Evolutionary conservation across 2,797 vertebrate genomes (phyloP).

Genomic region (Kryptopterus vitreolus): DNA sequence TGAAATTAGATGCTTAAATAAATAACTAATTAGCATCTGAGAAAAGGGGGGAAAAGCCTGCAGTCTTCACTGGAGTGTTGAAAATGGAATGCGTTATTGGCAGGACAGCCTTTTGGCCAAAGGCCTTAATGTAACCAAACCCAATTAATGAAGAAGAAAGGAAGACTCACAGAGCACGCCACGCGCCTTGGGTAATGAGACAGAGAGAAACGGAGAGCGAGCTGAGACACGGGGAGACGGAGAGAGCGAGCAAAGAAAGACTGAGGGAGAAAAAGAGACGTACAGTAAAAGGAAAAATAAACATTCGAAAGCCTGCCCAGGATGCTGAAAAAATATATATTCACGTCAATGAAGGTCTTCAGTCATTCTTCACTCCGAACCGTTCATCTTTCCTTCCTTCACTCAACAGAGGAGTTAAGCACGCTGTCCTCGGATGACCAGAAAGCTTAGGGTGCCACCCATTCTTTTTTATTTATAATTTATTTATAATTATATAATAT

Average conservation of each 20-base stretch:
- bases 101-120: slow-evolving; percentile 76
- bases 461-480: background rate
- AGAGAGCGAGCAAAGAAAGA: slow-evolving; percentile 12
- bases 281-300: slow-evolving; percentile 23
- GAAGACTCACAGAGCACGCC: slow-evolving; percentile 67
- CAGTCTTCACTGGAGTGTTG: slow-evolving; percentile 66
- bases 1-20: slow-evolving; percentile 75
- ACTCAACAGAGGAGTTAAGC: slow-evolving; percentile 6
- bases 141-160: slow-evolving; percentile 83
- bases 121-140: slow-evolving; percentile 83
- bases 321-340: slow-evolving; percentile 36
- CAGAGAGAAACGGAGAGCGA: slow-evolving; percentile 61
- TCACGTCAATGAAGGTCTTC: slow-evolving; percentile 25
- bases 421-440: slow-evolving; percentile 2
- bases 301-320: slow-evolving; percentile 41
- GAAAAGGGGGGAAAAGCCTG: slow-evolving; percentile 65
- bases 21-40: slow-evolving; percentile 75
- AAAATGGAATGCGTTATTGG: slow-evolving; percentile 76
- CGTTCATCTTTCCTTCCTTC: slow-evolving; percentile 11
- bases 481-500: too few relatives aligned
- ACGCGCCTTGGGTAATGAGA: slow-evolving; percentile 74
- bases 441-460: background rate
- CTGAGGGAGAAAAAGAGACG: background rate
- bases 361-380: slow-evolving; percentile 24
- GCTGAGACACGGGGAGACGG: slow-evolving; percentile 66